Percentiles rank a stretch among this genome's conserved stretches.
These are phyloP conservation scores for Augochlora pura DNA, from an alignment of 1,140 invertebrate genomes.

Conservation along the genomic window DNA sequence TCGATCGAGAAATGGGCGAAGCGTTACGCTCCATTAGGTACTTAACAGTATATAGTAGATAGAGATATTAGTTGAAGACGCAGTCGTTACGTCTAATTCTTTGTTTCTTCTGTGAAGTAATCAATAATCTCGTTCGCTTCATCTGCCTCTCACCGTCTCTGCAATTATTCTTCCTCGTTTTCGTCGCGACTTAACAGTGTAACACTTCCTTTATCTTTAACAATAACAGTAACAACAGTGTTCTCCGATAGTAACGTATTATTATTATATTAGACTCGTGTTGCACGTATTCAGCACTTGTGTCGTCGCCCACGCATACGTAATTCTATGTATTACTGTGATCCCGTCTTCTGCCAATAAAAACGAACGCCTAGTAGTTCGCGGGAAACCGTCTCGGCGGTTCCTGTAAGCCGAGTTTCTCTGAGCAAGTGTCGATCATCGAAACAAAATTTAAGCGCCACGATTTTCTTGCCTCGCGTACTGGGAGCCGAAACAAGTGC, in stretches of 20 bases:
- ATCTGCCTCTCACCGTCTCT: background rate
- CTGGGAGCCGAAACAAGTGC: constrained; percentile 45
- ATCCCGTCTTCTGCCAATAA: background rate
- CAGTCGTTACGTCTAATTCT: constrained; percentile 4
- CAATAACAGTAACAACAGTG: constrained; percentile 74
- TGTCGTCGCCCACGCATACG: constrained; percentile 22
- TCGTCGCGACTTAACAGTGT: constrained; percentile 65
- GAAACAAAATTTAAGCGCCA: background rate
- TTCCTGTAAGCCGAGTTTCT: background rate
- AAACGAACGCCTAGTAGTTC: constrained; percentile 11
- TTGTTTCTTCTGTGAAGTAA: background rate
- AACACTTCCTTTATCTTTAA: constrained; percentile 71
- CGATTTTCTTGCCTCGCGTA: constrained; percentile 11
- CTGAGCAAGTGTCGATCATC: constrained; percentile 12
- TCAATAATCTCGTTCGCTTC: constrained; percentile 19
- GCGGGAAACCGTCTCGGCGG: background rate
- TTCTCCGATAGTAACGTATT: constrained; percentile 61
- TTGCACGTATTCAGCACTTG: constrained; percentile 19
- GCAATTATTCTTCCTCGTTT: constrained; percentile 8
- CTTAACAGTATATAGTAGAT: constrained; percentile 33
- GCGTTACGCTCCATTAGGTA: constrained; percentile 3
- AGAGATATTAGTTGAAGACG: constrained; percentile 27
- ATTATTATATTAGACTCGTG: constrained; percentile 46
- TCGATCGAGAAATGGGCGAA: constrained; percentile 5
- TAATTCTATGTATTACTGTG: background rate